Conservation (phyloP, 1,140 invertebrate genomes). For the Euborellia annulipes region DNA sequence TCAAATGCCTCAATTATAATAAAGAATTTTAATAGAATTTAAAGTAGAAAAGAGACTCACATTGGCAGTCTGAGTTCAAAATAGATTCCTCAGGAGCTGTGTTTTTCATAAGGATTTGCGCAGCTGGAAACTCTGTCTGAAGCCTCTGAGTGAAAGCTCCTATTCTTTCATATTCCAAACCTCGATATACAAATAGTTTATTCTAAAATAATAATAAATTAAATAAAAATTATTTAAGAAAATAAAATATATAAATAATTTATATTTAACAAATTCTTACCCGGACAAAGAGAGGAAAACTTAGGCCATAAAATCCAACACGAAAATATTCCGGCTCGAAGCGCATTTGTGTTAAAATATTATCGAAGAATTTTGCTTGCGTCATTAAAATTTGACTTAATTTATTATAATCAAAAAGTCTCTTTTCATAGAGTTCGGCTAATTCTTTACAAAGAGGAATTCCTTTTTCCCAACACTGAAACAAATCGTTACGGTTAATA, state of each 20-base stretch:
- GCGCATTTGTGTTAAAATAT: constrained; percentile 70
- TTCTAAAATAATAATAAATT: constrained; percentile 45
- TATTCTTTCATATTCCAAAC: constrained; percentile 88
- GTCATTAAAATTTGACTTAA: constrained; percentile 68
- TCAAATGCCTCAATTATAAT: too few relatives aligned
- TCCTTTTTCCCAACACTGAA: constrained; percentile 86
- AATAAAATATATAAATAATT: not conserved
- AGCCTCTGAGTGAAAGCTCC: constrained; percentile 85
- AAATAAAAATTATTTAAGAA: constrained; percentile 5
- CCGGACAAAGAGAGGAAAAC: constrained; percentile 84
- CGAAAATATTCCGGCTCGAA: constrained; percentile 93
- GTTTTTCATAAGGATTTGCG: constrained; percentile 81
- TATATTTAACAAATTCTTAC: constrained; percentile 38
- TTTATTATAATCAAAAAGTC: constrained; percentile 79
- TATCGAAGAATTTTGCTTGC: constrained; percentile 80
- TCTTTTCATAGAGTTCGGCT: constrained; percentile 72
- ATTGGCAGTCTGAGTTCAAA: constrained; percentile 67
- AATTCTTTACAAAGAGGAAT: constrained; percentile 86
- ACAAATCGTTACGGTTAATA: too few relatives aligned
- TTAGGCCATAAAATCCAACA: constrained; percentile 88
- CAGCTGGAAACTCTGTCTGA: constrained; percentile 82
- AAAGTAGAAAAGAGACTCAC: constrained; percentile 42
- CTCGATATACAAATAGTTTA: constrained; percentile 90
- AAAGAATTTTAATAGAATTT: too few relatives aligned
- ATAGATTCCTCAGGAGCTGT: constrained; percentile 76